Evolutionary conservation across 2,888 invertebrate species (phyloP).

Genomic region (Gymnoscelis rufifasciata): DNA sequence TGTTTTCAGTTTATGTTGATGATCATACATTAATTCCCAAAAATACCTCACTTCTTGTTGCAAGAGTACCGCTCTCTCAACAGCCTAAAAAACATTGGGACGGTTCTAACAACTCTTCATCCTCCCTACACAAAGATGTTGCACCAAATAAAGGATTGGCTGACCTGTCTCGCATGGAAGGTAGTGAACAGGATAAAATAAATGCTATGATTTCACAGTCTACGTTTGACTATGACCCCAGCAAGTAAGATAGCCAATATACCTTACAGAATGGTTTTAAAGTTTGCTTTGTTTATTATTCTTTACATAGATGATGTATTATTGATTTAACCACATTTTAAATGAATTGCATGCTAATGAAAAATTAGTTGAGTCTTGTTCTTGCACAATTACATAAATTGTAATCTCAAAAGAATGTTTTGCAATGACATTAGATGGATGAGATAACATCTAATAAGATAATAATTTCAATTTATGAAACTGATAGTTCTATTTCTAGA

Average conservation of each 20-base stretch:
- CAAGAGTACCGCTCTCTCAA: slow-evolving; percentile 91
- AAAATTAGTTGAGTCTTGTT: too few species aligned
- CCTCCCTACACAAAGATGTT: slow-evolving; percentile 66
- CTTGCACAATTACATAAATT: too few species aligned
- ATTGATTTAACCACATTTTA: too few species aligned
- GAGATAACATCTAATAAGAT: too few species aligned
- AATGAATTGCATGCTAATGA: too few species aligned
- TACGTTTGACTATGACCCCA: slow-evolving; percentile 97
- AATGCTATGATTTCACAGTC: slow-evolving; percentile 98
- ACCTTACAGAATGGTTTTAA: neutral
- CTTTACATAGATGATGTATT: too few species aligned
- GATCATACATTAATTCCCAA: slow-evolving; percentile 95
- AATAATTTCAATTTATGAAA: too few species aligned
- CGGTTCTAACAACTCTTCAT: slow-evolving; percentile 68
- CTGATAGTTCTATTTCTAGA: too few species aligned
- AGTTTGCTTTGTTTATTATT: too few species aligned
- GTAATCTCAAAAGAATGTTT: too few species aligned
- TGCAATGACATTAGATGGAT: too few species aligned
- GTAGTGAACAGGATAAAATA: slow-evolving; percentile 98
- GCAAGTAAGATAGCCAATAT: slow-evolving; percentile 85
- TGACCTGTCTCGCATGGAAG: slow-evolving; percentile 93
- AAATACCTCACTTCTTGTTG: slow-evolving; percentile 97
- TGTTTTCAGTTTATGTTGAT: slow-evolving; percentile 89
- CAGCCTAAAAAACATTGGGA: slow-evolving; percentile 90
- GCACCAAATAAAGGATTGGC: slow-evolving; percentile 83